Evolutionary conservation across 2,888 invertebrate species (phyloP).

Genomic region (Nomada flava): DNA sequence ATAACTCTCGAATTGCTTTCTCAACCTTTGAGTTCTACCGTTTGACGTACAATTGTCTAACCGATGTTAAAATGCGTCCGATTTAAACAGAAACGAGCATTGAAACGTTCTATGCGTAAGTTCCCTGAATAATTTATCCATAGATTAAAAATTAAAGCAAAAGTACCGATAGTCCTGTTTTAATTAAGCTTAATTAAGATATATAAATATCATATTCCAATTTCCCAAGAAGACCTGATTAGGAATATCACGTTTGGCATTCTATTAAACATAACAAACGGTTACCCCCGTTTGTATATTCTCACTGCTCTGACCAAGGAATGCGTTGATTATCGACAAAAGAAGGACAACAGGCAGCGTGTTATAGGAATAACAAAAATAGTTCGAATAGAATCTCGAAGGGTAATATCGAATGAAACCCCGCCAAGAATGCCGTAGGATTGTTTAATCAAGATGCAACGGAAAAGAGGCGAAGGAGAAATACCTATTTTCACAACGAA

Average conservation of each 20-base stretch:
- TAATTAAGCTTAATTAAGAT: too few species aligned
- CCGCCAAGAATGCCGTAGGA: slow-evolving; percentile 4
- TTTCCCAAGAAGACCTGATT: too few species aligned
- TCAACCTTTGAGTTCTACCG: neutral
- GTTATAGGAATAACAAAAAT: slow-evolving; percentile 19
- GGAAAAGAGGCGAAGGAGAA: neutral
- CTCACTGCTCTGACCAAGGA: neutral
- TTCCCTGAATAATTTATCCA: too few species aligned
- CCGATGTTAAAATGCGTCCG: too few species aligned
- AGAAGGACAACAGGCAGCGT: neutral
- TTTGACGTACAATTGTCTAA: neutral
- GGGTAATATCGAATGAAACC: slow-evolving; percentile 10
- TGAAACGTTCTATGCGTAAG: too few species aligned
- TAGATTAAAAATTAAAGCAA: too few species aligned
- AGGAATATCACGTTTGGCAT: too few species aligned
- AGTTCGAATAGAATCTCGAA: slow-evolving; percentile 23
- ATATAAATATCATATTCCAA: too few species aligned
- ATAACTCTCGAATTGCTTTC: neutral
- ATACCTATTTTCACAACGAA: slow-evolving; percentile 16
- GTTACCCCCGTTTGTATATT: neutral
- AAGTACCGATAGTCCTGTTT: too few species aligned
- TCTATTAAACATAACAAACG: too few species aligned
- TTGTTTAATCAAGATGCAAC: slow-evolving; percentile 44
- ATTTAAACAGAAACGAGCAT: too few species aligned
- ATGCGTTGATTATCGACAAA: neutral